Conservation (phyloP, 2,797 vertebrate species). For the Onychomys arenicola region DNA sequence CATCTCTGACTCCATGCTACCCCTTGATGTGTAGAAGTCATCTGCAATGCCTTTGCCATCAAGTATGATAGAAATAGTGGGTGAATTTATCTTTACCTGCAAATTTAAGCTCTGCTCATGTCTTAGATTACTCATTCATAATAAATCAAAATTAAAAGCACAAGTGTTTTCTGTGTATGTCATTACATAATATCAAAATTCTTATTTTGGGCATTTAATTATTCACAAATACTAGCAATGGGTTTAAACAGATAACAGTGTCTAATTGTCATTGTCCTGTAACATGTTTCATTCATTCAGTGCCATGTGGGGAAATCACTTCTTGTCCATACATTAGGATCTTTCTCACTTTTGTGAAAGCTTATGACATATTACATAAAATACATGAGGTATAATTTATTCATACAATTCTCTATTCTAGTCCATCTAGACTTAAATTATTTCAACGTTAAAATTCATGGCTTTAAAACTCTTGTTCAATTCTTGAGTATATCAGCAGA, state of each 20-base stretch:
- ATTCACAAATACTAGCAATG: neutral
- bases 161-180: neutral
- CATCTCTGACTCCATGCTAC: neutral
- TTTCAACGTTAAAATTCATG: neutral
- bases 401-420: neutral
- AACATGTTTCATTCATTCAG: neutral
- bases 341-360: neutral
- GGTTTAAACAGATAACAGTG: neutral
- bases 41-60: neutral
- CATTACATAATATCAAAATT: neutral
- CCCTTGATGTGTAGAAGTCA: neutral
- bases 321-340: neutral
- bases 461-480: neutral
- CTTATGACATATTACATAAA: neutral
- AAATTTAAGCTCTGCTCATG: neutral
- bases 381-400: neutral
- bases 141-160: neutral
- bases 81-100: neutral
- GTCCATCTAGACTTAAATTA: neutral
- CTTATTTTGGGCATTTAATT: neutral
- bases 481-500: neutral
- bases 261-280: neutral
- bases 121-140: neutral
- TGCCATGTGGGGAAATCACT: neutral
- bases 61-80: neutral